A percentile compares a stretch with the other conserved stretches of the same genome.
Evolutionary conservation across 37 sponge, comb jelly and placozoan species (phyloP).

Genomic region (Crambe crambe): DNA sequence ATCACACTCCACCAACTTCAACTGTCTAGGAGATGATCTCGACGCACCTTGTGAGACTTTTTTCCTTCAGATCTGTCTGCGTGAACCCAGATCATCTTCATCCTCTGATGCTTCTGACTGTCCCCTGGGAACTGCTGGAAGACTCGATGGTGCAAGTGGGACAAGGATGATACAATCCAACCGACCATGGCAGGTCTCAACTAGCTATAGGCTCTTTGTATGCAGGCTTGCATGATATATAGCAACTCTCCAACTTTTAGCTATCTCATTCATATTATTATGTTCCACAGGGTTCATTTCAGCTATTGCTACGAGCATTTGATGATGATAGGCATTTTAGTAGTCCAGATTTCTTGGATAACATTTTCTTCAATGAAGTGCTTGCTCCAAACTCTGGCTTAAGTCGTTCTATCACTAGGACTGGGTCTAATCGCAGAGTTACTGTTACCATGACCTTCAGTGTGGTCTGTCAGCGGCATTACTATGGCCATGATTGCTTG

Average conservation of each 20-base stretch:
- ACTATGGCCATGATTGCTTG: conserved; percentile 15
- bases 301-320: conserved; percentile 6
- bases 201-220: too few relatives aligned
- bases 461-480: neutral
- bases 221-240: too few relatives aligned
- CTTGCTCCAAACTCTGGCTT: neutral
- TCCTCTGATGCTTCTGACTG: conserved; percentile 6
- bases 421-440: neutral
- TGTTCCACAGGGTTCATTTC: conserved; percentile 26
- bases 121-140: neutral
- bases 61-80: neutral
- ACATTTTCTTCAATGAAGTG: conserved; percentile 3
- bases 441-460: conserved; percentile 1
- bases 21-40: neutral
- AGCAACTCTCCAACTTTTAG: too few relatives aligned
- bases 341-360: conserved; percentile 3
- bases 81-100: too few relatives aligned
- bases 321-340: neutral
- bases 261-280: too few relatives aligned
- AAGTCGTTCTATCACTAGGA: neutral
- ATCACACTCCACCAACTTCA: conserved; percentile 3
- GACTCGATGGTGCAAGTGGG: neutral
- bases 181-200: neutral
- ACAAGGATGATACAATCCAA: neutral
- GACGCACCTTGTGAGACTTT: too few relatives aligned